These are phyloP conservation scores for Pseudomugil gertrudae DNA, from an alignment of 2,797 vertebrate genomes.

Conservation along the genomic window DNA sequence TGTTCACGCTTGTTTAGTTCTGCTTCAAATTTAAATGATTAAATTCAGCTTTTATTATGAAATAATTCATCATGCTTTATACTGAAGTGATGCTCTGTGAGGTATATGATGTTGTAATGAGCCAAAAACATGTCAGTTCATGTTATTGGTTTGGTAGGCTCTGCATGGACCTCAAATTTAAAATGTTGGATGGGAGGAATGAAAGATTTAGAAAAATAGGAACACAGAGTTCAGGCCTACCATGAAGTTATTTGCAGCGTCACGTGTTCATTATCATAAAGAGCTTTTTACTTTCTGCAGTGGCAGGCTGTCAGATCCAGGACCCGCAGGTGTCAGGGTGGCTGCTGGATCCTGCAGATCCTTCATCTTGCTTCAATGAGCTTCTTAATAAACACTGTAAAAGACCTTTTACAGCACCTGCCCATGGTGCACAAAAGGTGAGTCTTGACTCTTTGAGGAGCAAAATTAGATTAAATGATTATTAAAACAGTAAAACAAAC, in stretches of 20 bases:
- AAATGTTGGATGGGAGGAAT: no score
- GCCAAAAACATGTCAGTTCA: no score
- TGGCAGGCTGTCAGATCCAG: conserved; percentile 80
- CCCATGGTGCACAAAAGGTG: conserved; percentile 63
- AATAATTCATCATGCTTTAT: neutral
- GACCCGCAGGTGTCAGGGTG: conserved; percentile 92
- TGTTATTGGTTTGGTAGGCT: no score
- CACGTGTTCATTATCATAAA: neutral
- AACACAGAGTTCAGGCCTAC: no score
- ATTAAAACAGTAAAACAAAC: neutral
- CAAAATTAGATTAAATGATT: neutral
- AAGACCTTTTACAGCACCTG: conserved; percentile 27
- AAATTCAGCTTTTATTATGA: neutral
- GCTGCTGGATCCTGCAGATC: conserved; percentile 89
- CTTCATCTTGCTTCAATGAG: conserved; percentile 82
- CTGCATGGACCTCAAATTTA: no score
- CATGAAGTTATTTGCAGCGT: neutral
- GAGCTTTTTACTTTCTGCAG: conserved; percentile 64
- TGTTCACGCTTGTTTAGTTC: neutral
- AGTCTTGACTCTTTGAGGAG: conserved; percentile 9
- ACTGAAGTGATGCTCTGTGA: neutral
- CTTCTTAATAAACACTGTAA: conserved; percentile 84
- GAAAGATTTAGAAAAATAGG: no score
- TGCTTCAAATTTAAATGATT: neutral
- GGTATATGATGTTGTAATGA: no score